Conservation (phyloP, 2,113 vertebrate species). For the Theristicus caerulescens region DNA sequence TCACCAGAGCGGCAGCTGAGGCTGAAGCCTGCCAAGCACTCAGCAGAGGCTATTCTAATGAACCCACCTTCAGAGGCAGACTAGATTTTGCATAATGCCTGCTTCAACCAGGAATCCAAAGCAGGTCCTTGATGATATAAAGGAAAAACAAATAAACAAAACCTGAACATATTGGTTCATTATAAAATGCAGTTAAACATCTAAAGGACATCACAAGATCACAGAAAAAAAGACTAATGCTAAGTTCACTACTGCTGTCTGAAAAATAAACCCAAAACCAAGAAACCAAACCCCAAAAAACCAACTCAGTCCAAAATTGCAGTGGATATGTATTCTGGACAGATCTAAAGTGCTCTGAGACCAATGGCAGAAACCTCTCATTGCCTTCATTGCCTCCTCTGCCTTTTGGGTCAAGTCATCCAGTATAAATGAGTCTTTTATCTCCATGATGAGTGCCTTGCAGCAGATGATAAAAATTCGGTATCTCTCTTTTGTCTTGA, state of each 20-base stretch:
- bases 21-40: background rate
- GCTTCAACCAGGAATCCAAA: background rate
- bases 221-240: background rate
- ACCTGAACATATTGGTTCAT: no score
- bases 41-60: background rate
- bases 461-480: slow-evolving; percentile 4
- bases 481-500: slow-evolving; percentile 12
- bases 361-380: background rate
- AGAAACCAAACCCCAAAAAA: background rate
- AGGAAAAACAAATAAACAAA: background rate
- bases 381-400: background rate
- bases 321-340: background rate
- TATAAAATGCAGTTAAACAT: background rate
- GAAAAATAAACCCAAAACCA: no score
- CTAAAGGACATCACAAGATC: background rate
- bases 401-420: background rate
- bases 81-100: background rate
- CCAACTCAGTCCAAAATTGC: background rate
- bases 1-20: background rate
- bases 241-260: background rate
- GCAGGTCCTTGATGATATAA: background rate
- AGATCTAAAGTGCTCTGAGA: background rate
- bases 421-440: background rate
- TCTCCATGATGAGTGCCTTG: slow-evolving; percentile 1
- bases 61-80: background rate